Evolutionary conservation across 2,888 invertebrate genomes (phyloP), one percentile per base, ranked within the genome.

Genomic region (Julus scanicus): DNA sequence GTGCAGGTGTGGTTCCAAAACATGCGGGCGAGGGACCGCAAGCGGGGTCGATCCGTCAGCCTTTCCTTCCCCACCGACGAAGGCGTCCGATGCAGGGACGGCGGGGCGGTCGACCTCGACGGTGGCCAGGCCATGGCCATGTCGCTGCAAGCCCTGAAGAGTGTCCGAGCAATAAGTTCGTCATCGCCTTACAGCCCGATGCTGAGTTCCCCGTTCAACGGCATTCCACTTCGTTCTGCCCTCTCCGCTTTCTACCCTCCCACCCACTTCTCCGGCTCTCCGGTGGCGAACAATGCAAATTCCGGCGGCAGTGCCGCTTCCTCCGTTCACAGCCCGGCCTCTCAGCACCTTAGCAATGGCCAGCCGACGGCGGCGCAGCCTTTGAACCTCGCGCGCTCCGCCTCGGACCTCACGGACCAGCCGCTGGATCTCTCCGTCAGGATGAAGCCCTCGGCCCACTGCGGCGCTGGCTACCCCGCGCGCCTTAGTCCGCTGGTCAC

Each of bases 1-100:
- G 96, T 96, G 4, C 96, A 98, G 93, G 98, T 98, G 8, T 98
- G 98, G 98, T 98, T 98, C 92, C 98, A 98, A 93, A 98, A 98
- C 92, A 97, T 97, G 90, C 94, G 98, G 90, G 98, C 98, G 0
- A 94, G 97, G 88, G 97, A 97, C 91, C 94, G 97, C 86, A 94
- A 97, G 87, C 95, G 95, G 91, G 94, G 94, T 9, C 91, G 94
- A 85, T 91, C 94, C 85, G 93, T 94, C 89, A 93, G 93, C 89
- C 13, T 13, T 71, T 80, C 87, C 90, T 90, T 90, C 90, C 90
- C 11, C 80, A 90, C 57, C 44, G 88, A 49, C 86, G 88, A 44
- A 44, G 37, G 29, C 80, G 29, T 29, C 3, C 1, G 80, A 15
- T 11, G 80, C 11, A 88, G 89, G 48, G 88, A 89, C 44, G 44